Evolutionary conservation across 2,888 invertebrate genomes (phyloP), one percentile per base, ranked within the genome.

Genomic region (Spodoptera exigua): DNA sequence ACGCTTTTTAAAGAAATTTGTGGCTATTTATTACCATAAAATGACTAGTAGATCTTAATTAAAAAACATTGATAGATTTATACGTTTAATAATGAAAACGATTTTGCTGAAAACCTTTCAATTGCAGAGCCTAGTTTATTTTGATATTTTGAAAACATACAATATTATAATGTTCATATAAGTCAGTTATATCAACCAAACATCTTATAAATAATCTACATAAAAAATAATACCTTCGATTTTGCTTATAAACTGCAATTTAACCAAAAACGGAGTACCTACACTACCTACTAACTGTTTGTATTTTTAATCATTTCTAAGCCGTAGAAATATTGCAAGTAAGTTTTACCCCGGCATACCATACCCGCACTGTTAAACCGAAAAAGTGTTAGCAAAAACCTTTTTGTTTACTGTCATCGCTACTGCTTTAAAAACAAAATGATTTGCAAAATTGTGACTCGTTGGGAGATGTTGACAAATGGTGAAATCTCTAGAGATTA

Each of bases 401-500:
- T 39, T 53, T 60, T 67, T 67, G 62, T 76, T 71, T 61, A 65
- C 67, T 74, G 70, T 77, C 77, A 73, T 68, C 74, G 53, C 64
- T 66, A 59, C 64, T 39, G 45, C 49, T 61, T 55, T 58, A 61
- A 69, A 27, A 70, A 69, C 66, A 65, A 69, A 73, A 75, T 77
- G 70, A 77, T 73, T 73, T 70, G 77, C 77, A 77, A 58, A 63
- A 64, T 70, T 61, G 37, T 10, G 10, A n/a, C 52, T 36, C 13
- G 41, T 41, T 46, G 34, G 16, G 59, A 62, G 48, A 70, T 79
- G 82, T 76, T 81, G 82, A 82, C 82, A 82, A 81, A 82, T 78
- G 72, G 43, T 27, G 16, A 44, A 27, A 14, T 61, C 76, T 69
- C 77, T 10, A 32, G 78, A 72, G 74, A 17, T 5, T 49, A 12